These are phyloP conservation scores for Campopleginae sp. DNA, from an alignment of 2,888 invertebrate species.

Conservation along the genomic window DNA sequence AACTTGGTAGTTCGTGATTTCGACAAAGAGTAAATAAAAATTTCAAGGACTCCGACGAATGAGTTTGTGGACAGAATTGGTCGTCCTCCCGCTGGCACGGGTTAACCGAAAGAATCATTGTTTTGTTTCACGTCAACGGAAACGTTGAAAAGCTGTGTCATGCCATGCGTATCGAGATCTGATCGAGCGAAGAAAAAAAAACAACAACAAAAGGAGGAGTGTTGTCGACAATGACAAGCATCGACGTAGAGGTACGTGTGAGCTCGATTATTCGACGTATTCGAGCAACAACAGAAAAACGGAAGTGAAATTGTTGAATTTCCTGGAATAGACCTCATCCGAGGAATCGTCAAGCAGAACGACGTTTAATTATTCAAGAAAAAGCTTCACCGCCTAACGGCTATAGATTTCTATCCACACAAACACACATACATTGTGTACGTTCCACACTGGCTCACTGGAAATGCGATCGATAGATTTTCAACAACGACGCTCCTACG, in stretches of 20 bases:
- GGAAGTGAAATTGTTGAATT: slow-evolving; percentile 19
- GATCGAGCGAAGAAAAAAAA: slow-evolving; percentile 54
- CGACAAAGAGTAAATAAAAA: not conserved
- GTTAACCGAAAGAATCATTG: slow-evolving; percentile 18
- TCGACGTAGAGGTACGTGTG: not conserved
- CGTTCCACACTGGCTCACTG: slow-evolving; percentile 9
- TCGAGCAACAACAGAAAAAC: slow-evolving; percentile 14
- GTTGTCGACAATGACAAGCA: not conserved
- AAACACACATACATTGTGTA: not conserved
- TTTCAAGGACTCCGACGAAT: slow-evolving; percentile 2
- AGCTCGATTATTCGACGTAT: slow-evolving; percentile 11
- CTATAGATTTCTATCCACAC: slow-evolving; percentile 30
- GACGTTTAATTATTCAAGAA: slow-evolving; percentile 47
- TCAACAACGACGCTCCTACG: slow-evolving; percentile 48
- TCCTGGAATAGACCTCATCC: slow-evolving; percentile 31
- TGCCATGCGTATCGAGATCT: slow-evolving; percentile 50
- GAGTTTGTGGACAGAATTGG: slow-evolving; percentile 6
- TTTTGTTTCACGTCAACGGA: slow-evolving; percentile 53
- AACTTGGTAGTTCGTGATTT: not conserved
- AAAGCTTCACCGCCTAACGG: slow-evolving; percentile 33
- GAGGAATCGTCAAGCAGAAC: not conserved
- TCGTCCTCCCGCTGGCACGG: not conserved
- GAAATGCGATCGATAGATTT: slow-evolving; percentile 66
- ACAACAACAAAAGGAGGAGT: slow-evolving; percentile 12
- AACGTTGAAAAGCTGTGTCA: slow-evolving; percentile 33